phyloP scores from a whole-genome alignment of 1,140 invertebrate genomes.

The Palaemon carinicauda region DNA sequence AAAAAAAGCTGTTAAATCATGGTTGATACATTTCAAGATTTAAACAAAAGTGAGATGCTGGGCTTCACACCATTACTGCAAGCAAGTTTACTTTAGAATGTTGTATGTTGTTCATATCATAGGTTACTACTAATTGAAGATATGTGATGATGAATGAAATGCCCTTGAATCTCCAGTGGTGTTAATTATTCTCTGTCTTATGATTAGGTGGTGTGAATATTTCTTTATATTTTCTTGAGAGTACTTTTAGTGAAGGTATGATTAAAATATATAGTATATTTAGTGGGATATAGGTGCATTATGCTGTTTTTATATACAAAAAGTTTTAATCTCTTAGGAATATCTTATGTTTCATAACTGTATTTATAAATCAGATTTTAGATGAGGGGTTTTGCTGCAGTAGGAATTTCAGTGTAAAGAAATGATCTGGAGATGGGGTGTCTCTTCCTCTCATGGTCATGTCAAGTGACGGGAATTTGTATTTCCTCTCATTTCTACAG shows the following conservation, averaged over 20 bases:
- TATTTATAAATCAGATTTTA: not conserved
- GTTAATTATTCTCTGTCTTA: constrained; percentile 5
- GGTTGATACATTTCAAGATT: not conserved
- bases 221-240: not conserved
- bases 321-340: too few relatives aligned
- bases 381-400: not conserved
- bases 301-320: not conserved
- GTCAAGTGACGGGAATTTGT: not conserved
- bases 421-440: constrained; percentile 14
- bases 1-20: not conserved
- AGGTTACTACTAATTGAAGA: constrained; percentile 37
- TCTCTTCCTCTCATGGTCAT: constrained; percentile 3
- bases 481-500: too few relatives aligned
- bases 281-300: constrained; percentile 9
- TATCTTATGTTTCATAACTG: not conserved
- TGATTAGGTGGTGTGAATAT: constrained; percentile 41
- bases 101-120: constrained; percentile 52
- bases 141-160: constrained; percentile 34
- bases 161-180: constrained; percentile 22
- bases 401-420: constrained; percentile 21
- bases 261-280: constrained; percentile 14
- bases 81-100: constrained; percentile 49
- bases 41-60: not conserved
- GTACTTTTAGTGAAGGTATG: not conserved
- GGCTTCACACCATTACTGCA: constrained; percentile 17